phyloP scores from a whole-genome alignment of 2,113 vertebrate genomes.

The Dasypus novemcinctus region DNA sequence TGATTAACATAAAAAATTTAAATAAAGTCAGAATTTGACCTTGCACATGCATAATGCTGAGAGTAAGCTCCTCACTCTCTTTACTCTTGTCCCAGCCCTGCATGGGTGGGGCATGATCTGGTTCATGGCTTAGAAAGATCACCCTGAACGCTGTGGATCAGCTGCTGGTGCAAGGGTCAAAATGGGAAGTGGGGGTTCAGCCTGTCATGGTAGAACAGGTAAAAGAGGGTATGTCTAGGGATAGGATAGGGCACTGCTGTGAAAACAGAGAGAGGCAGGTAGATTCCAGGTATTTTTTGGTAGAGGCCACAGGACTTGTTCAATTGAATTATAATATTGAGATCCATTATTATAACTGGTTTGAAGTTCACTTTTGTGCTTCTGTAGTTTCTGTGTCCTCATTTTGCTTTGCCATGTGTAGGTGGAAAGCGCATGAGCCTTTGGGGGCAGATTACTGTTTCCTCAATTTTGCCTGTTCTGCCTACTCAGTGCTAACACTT shows the following conservation, averaged over 20 bases:
- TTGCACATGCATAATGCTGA: not conserved
- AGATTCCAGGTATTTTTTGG: not conserved
- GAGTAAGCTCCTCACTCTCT: not conserved
- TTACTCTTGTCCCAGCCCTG: not conserved
- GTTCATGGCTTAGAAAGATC: not conserved
- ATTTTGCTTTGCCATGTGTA: not conserved
- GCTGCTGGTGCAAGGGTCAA: not conserved
- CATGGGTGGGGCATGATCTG: not conserved
- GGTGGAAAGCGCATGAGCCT: no score
- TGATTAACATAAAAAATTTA: not conserved
- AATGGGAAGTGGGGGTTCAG: not conserved
- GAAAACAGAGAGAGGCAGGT: not conserved
- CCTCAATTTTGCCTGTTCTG: not conserved
- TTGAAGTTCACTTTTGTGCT: not conserved
- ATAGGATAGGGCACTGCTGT: no score
- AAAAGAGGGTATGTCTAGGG: not conserved
- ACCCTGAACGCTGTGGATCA: not conserved
- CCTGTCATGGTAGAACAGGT: not conserved
- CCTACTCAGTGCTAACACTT: not conserved
- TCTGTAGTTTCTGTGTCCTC: not conserved
- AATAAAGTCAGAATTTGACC: not conserved
- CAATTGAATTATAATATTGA: not conserved
- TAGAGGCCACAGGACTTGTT: not conserved
- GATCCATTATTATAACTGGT: not conserved
- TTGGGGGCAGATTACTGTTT: not conserved